Base-by-base conservation (phyloP, 2,888 invertebrate species). In the Chalcosyrphus nemorum region DNA sequence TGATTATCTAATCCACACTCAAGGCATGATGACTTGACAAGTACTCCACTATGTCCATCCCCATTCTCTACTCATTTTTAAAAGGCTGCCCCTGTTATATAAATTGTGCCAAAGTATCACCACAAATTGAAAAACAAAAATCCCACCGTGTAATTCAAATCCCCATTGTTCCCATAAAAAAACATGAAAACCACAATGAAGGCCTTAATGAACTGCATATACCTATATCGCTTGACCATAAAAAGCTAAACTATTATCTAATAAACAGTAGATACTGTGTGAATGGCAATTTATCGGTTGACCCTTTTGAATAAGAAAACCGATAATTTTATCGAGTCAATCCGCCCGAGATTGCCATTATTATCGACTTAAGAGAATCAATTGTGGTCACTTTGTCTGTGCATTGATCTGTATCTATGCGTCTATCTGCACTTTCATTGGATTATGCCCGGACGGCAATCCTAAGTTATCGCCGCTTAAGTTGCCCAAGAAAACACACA, bases 381-480 rank as follows among this genome's bases (percentile, higher is more conserved):
- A 76, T 81, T 76, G 70, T 63, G 61, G 47, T 9, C 27, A 27
- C 29, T n/a, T 9, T 61, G 15, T 29, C 43, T 43, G 15, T 41
- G 24, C 24, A 24, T 4, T 35, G 45, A 54, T 32, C 17, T 57
- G 45, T 27, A 54, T 38, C 11, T 38, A 4, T 24, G 2, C 24
- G 43, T 54, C 59, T 52, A 54, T 59, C 50, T 45, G 45, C 66
- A 59, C 65, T 65, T 71, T 56, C 41, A 56, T 63, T 71, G 56
- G 77, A 63, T 80, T 74, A 54, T 61, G 19, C 19, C 17, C 5
- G 15, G 71, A 77, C 81, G 45, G 65, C 38, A 38, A 82, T 72
- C 54, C 77, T 82, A 72, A 82, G 45, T 72, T 82, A 82, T 82
- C 17, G 54, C 71, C 59, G 32, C 57, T 77, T 66, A 82, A 50